phyloP scores from a whole-genome alignment of 2,797 vertebrate genomes.

The Poecilia picta region DNA sequence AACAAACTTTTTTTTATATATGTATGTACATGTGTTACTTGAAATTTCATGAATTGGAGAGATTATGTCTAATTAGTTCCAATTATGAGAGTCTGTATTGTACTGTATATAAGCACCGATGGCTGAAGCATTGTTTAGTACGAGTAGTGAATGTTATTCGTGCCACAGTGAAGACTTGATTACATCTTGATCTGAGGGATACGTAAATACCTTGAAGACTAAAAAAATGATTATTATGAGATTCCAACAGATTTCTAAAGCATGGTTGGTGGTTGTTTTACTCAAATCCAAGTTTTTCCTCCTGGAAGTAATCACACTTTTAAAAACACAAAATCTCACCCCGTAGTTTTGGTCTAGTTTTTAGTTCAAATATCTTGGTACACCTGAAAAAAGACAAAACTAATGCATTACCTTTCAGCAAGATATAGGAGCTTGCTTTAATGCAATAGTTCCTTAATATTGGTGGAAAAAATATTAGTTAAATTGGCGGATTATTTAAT shows the following conservation, averaged over 20 bases:
- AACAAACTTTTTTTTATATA: conserved; percentile 44
- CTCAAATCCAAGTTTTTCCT: neutral
- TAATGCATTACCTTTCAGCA: too few relatives aligned
- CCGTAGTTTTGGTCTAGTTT: too few relatives aligned
- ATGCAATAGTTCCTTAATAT: too few relatives aligned
- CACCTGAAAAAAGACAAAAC: too few relatives aligned
- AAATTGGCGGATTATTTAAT: too few relatives aligned
- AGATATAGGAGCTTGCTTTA: too few relatives aligned
- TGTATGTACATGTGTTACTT: conserved; percentile 72
- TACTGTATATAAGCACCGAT: conserved; percentile 52
- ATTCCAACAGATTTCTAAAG: neutral
- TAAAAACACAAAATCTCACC: too few relatives aligned
- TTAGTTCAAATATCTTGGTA: too few relatives aligned
- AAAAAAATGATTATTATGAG: neutral
- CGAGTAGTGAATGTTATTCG: conserved; percentile 68
- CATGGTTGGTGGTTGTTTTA: neutral
- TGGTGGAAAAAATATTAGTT: too few relatives aligned
- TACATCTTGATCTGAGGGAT: conserved; percentile 14
- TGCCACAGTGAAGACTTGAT: conserved; percentile 8
- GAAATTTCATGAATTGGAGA: conserved; percentile 71
- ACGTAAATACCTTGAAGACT: neutral
- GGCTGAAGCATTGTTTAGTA: conserved; percentile 66
- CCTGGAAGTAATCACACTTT: neutral
- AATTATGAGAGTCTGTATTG: conserved; percentile 4
- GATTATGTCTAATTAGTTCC: conserved; percentile 1